Percentiles rank a stretch among this genome's conserved stretches.
phyloP scores from a whole-genome alignment of 2,113 vertebrate genomes.

The Cyanoderma ruficeps region DNA sequence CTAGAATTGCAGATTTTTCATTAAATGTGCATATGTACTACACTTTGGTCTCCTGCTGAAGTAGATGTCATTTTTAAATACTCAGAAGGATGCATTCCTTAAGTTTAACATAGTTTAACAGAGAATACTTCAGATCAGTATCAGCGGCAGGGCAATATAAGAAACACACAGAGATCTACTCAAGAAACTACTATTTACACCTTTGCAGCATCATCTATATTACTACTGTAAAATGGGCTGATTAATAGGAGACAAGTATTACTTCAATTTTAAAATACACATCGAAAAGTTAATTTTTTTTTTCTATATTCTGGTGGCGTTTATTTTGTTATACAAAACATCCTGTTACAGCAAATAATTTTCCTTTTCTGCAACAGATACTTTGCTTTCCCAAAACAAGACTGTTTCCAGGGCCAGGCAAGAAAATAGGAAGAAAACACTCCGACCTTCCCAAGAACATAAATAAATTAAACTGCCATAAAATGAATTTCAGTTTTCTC shows the following conservation, averaged over 20 bases:
- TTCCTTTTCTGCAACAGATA: background rate
- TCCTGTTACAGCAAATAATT: background rate
- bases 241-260: background rate
- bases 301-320: background rate
- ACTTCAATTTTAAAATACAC: background rate
- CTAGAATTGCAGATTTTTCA: background rate
- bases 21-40: background rate
- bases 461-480: background rate
- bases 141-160: background rate
- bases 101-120: background rate
- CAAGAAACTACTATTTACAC: background rate
- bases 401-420: background rate
- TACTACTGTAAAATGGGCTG: background rate
- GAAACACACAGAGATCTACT: background rate
- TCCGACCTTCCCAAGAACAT: background rate
- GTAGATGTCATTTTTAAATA: background rate
- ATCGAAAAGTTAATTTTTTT: background rate
- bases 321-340: background rate
- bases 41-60: background rate
- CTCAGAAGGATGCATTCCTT: background rate
- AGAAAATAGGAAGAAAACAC: background rate
- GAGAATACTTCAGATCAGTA: background rate
- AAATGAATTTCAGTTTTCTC: background rate
- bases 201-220: background rate
- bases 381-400: background rate